These are phyloP conservation scores for Actinostola sp. DNA, from an alignment of 92 coral and sea anemone genomes.

Conservation along the genomic window DNA sequence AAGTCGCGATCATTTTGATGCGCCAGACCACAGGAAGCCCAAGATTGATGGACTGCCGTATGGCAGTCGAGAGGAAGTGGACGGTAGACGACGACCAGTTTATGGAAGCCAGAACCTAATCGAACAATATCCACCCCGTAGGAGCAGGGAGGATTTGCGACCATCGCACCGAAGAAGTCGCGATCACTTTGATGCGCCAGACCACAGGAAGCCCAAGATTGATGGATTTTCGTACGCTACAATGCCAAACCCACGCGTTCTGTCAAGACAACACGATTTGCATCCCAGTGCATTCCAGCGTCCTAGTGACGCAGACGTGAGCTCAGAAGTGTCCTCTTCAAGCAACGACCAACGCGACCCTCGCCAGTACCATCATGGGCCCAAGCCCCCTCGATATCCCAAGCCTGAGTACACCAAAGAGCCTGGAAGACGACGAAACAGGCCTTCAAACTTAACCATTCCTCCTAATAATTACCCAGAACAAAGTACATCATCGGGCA, in stretches of 20 bases:
- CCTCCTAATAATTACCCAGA: conserved; percentile 28
- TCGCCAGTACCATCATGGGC: conserved; percentile 25
- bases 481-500: conserved; percentile 58
- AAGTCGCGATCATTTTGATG: conserved; percentile 39
- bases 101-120: conserved; percentile 19
- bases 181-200: conserved; percentile 24
- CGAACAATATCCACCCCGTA: conserved; percentile 20
- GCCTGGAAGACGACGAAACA: conserved; percentile 72
- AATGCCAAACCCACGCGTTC: conserved; percentile 6
- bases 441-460: conserved; percentile 48
- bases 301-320: conserved; percentile 61
- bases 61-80: conserved; percentile 20
- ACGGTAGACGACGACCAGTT: neutral
- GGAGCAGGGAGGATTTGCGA: conserved; percentile 20
- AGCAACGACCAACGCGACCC: conserved; percentile 78
- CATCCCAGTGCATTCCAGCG: conserved; percentile 40
- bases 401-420: conserved; percentile 66
- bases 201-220: conserved; percentile 33
- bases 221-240: conserved; percentile 28
- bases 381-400: conserved; percentile 16
- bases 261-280: conserved; percentile 44
- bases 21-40: conserved; percentile 26
- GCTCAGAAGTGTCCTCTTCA: conserved; percentile 77
- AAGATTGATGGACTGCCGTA: conserved; percentile 23
- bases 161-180: conserved; percentile 22